These are phyloP conservation scores for Megathymus violae DNA, from an alignment of 1,140 invertebrate species.

Conservation along the genomic window DNA sequence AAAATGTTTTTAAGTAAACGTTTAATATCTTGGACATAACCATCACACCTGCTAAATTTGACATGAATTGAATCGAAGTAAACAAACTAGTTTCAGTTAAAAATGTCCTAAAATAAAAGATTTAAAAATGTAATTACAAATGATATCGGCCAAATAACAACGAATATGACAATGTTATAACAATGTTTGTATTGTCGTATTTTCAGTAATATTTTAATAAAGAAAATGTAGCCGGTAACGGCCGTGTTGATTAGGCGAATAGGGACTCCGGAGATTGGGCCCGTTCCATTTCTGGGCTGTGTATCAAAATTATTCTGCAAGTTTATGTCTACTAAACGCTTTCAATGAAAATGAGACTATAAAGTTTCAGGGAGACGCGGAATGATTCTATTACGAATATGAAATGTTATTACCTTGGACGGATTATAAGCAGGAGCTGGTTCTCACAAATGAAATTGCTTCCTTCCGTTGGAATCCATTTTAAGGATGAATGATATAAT, in stretches of 20 bases:
- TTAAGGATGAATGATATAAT: slow-evolving; percentile 82
- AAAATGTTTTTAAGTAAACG: too few relatives aligned
- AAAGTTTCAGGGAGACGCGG: slow-evolving; percentile 79
- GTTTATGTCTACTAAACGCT: slow-evolving; percentile 81
- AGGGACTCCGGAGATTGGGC: slow-evolving; percentile 71
- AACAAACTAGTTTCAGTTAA: too few relatives aligned
- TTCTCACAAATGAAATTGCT: slow-evolving; percentile 83
- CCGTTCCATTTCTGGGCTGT: slow-evolving; percentile 55
- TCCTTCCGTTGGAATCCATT: slow-evolving; percentile 82
- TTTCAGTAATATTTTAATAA: slow-evolving; percentile 34
- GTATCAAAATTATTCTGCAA: slow-evolving; percentile 77
- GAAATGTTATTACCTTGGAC: slow-evolving; percentile 83
- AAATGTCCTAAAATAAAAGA: too few relatives aligned
- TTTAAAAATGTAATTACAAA: too few relatives aligned
- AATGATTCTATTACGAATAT: slow-evolving; percentile 84
- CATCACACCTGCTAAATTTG: too few relatives aligned
- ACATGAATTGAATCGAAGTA: too few relatives aligned
- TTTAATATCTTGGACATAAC: too few relatives aligned
- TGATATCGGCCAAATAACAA: too few relatives aligned
- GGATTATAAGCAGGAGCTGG: slow-evolving; percentile 83
- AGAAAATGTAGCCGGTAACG: slow-evolving; percentile 41
- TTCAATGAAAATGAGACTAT: slow-evolving; percentile 82
- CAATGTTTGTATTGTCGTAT: not conserved
- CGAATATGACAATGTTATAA: too few relatives aligned
- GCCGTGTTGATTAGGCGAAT: slow-evolving; percentile 56